Evolutionary conservation across 1,140 invertebrate species (phyloP).

Genomic region (Ceratosolen solmsi): DNA sequence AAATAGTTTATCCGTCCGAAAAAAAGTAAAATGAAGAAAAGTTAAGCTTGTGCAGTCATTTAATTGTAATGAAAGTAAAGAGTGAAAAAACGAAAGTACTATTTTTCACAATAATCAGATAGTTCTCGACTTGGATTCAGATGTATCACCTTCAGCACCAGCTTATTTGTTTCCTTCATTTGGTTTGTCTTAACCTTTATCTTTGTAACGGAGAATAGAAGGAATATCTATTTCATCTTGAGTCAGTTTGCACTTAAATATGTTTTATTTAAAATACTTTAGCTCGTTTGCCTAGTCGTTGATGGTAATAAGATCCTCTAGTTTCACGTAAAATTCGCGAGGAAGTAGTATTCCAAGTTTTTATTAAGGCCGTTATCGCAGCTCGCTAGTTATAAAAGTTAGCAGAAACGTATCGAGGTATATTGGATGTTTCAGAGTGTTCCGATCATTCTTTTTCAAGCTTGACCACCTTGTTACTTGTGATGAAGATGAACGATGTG

Average conservation of each 20-base stretch:
- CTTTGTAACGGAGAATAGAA: neutral
- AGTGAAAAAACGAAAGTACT: slow-evolving; percentile 39
- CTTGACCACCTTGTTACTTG: too few species aligned
- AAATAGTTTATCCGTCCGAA: neutral
- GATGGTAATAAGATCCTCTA: slow-evolving; percentile 36
- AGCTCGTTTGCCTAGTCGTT: neutral
- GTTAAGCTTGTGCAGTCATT: slow-evolving; percentile 20
- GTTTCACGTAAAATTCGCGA: slow-evolving; percentile 35
- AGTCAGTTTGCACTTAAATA: too few species aligned
- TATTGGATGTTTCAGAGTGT: slow-evolving; percentile 5
- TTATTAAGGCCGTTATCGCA: slow-evolving; percentile 42
- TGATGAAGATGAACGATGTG: too few species aligned
- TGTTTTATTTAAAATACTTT: slow-evolving; percentile 13
- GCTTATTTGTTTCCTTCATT: neutral
- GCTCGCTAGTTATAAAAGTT: slow-evolving; percentile 18
- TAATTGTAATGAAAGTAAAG: slow-evolving; percentile 35
- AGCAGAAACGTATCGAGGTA: slow-evolving; percentile 27
- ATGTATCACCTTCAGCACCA: neutral
- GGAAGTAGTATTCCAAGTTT: slow-evolving; percentile 29
- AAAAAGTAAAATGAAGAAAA: slow-evolving; percentile 39
- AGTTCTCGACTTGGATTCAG: slow-evolving; percentile 24
- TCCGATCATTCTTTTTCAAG: too few species aligned
- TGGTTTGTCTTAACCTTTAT: neutral
- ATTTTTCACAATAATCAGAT: slow-evolving; percentile 49
- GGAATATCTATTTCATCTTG: neutral